Evolutionary conservation across 1,140 invertebrate genomes (phyloP).

Genomic region (Drosophila malerkotliana): DNA sequence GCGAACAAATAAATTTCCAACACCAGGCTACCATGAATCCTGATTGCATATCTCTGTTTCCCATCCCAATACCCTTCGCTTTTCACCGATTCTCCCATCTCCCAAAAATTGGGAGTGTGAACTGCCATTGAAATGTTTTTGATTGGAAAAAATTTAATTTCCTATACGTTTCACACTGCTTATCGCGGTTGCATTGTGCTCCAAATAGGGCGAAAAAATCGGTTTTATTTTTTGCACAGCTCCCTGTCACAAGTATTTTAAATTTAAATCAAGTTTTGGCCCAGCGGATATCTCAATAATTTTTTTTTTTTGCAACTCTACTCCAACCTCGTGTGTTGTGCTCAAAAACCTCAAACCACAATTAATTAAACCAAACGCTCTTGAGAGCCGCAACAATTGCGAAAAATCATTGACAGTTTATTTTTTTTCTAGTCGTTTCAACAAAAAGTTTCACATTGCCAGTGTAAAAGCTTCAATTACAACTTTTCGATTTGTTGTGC

Average conservation of each 20-base stretch:
- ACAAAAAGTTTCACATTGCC: slow-evolving; percentile 37
- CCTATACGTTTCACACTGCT: slow-evolving; percentile 79
- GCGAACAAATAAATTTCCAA: slow-evolving; percentile 48
- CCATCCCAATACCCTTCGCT: neutral
- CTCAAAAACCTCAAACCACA: slow-evolving; percentile 68
- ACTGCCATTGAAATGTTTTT: slow-evolving; percentile 81
- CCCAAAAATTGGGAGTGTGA: slow-evolving; percentile 41
- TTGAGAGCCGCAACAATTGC: slow-evolving; percentile 51
- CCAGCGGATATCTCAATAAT: slow-evolving; percentile 68
- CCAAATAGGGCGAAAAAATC: slow-evolving; percentile 38
- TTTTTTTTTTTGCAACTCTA: slow-evolving; percentile 42
- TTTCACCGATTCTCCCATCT: neutral
- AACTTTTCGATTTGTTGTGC: slow-evolving; percentile 70
- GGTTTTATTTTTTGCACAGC: slow-evolving; percentile 53
- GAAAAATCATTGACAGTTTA: slow-evolving; percentile 54
- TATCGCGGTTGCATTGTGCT: slow-evolving; percentile 70
- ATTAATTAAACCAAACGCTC: slow-evolving; percentile 69
- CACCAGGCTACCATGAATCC: slow-evolving; percentile 27
- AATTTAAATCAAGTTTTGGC: slow-evolving; percentile 68
- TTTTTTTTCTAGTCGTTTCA: slow-evolving; percentile 32
- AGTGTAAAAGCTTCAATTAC: slow-evolving; percentile 68
- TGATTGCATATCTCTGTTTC: slow-evolving; percentile 46
- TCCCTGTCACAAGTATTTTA: slow-evolving; percentile 38
- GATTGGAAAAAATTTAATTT: slow-evolving; percentile 84
- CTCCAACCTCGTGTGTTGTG: slow-evolving; percentile 25